Percentiles rank a stretch among this genome's conserved stretches.
Conservation (phyloP, 2,797 vertebrate species). For the Apodemus agrarius region DNA sequence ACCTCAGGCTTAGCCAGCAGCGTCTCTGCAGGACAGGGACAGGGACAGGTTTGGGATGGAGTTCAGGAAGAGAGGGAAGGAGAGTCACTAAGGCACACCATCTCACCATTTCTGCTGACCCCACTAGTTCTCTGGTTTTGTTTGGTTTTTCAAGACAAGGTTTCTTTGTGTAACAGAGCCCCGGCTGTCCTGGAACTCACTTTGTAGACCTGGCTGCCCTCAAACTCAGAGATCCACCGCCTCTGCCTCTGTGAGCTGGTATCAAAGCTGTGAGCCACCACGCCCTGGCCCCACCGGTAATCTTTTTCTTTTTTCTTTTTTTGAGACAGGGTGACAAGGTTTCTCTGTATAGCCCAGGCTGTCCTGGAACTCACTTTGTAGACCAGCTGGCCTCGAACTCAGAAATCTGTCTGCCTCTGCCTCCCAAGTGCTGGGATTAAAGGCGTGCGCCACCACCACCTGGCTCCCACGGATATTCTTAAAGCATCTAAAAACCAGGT, state of each 20-base stretch:
- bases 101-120: neutral
- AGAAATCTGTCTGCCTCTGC: neutral
- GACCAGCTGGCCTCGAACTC: neutral
- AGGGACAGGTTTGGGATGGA: neutral
- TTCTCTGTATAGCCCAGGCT: neutral
- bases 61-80: neutral
- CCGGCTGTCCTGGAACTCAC: neutral
- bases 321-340: neutral
- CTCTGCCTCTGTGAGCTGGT: neutral
- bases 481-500: neutral
- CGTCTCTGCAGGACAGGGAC: constrained; percentile 84
- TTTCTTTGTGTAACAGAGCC: neutral
- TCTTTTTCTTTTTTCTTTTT: neutral
- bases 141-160: neutral
- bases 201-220: neutral
- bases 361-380: neutral
- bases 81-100: neutral
- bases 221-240: neutral
- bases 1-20: constrained; percentile 94
- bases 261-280: neutral
- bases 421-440: neutral
- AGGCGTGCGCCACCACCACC: neutral
- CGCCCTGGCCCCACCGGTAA: neutral
- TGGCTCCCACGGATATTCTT: neutral
- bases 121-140: neutral